Base-by-base conservation (phyloP, 2,888 invertebrate genomes). In the Fragum sueziense region DNA sequence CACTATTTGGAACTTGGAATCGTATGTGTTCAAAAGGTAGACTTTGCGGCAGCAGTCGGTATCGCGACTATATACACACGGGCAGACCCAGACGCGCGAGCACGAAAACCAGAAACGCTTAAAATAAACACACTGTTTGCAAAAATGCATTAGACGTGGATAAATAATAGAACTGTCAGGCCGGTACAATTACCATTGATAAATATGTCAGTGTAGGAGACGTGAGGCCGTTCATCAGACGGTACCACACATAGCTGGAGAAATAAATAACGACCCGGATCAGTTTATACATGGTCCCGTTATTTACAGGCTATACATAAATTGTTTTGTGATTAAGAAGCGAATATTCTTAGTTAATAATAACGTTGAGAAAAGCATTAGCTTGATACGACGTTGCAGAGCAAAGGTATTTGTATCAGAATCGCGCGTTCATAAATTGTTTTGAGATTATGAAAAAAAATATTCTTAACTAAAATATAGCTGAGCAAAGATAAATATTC, bases 111-210 rank as follows among this genome's bases (percentile, higher is more conserved):
- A 82, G 82, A 82, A 67, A 34, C 73, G 54, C 62, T 47, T 76
- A 74, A 74, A 70, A 76, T 82, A 82, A 82, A 82, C 82, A 82
- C 74, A 76, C 70, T 70, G 78, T 79, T 70, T 74, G 80, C 74
- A 78, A 84, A 84, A 84, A 84, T 84, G 78, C 83, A 84, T 84
- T 84, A 84, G 78, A 70, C 54, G 61, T 57, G 71, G 68, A 84
- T 84, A 84, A 84, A 84, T 84, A 80, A 80, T 78, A 72, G 73
- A 61, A 34, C 52, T 84, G 83, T 73, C 82, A 82, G 78, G 27
- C 22, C 9, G n/a, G 54, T 59, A 79, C 82, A 78, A 82, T 83
- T 80, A 76, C 76, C 27, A 67, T 57, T 67, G 83, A 84, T 84
- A 84, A 84, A 84, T 84, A 84, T 84, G 83, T 84, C 83, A 80